Conservation (phyloP, 2,113 vertebrate species). For the Syngnathus floridae region DNA sequence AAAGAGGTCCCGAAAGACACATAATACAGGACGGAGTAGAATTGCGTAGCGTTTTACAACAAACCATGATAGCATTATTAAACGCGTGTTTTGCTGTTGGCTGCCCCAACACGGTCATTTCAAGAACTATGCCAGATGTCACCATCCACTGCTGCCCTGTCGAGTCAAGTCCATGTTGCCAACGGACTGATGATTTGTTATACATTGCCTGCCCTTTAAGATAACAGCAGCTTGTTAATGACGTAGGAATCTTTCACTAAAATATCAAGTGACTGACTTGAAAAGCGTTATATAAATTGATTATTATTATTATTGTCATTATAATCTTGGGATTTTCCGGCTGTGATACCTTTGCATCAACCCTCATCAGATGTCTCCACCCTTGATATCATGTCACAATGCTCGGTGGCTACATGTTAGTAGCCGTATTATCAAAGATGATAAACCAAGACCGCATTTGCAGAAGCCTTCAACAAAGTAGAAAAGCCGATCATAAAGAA, state of each 20-base stretch:
- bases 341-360: neutral
- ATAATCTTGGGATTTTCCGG: neutral
- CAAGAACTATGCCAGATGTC: neutral
- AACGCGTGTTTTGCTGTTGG: neutral
- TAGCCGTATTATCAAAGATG: neutral
- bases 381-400: neutral
- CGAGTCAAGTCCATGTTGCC: constrained; percentile 9
- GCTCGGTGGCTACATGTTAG: neutral
- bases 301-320: too few species aligned
- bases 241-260: too few species aligned
- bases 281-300: too few species aligned
- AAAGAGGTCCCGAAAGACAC: neutral
- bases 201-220: too few species aligned
- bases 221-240: too few species aligned
- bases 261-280: too few species aligned
- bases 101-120: constrained; percentile 2
- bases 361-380: neutral
- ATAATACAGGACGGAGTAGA: neutral
- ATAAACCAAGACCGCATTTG: neutral
- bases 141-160: constrained; percentile 16
- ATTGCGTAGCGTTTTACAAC: neutral
- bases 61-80: neutral
- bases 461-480: neutral
- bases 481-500: neutral
- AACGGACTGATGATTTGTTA: constrained; percentile 16